A percentile compares a stretch with the other conserved stretches of the same genome.
phyloP scores from a whole-genome alignment of 2,888 invertebrate genomes.

The Drosophila rellima region DNA sequence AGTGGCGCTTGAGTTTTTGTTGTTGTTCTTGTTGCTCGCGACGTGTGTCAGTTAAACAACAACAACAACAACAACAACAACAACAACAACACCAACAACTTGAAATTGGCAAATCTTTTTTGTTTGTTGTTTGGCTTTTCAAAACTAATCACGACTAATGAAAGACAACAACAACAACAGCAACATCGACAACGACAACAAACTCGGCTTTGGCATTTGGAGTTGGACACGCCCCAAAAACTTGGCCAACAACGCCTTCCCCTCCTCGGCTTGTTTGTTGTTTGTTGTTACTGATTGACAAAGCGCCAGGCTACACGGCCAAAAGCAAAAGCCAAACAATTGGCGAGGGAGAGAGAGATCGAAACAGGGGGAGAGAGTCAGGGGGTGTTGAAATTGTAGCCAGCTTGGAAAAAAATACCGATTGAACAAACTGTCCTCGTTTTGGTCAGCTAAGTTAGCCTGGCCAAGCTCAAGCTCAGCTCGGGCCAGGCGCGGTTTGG shows the following conservation, averaged over 20 bases:
- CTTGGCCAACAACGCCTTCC: slow-evolving; percentile 28
- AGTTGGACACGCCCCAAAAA: slow-evolving; percentile 66
- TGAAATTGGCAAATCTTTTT: slow-evolving; percentile 40
- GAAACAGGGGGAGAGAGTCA: neutral
- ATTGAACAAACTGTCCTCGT: slow-evolving; percentile 67
- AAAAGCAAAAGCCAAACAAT: slow-evolving; percentile 57
- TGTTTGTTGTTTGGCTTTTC: slow-evolving; percentile 49
- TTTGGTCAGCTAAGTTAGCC: slow-evolving; percentile 56
- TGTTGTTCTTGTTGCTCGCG: slow-evolving; percentile 28
- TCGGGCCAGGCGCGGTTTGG: slow-evolving; percentile 12
- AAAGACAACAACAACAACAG: slow-evolving; percentile 52
- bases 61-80: slow-evolving; percentile 38
- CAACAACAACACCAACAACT: too few species aligned
- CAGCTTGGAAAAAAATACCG: too few species aligned
- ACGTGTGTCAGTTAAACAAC: slow-evolving; percentile 63
- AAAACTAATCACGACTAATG: slow-evolving; percentile 75
- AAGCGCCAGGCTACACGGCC: slow-evolving; percentile 62
- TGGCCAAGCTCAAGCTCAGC: slow-evolving; percentile 14
- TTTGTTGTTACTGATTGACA: slow-evolving; percentile 58
- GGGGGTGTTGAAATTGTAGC: neutral
- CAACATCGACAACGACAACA: slow-evolving; percentile 25
- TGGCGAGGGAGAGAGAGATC: slow-evolving; percentile 32
- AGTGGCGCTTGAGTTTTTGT: slow-evolving; percentile 64
- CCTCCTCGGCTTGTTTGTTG: neutral
- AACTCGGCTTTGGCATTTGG: slow-evolving; percentile 66